Base-by-base conservation (phyloP, 2,888 invertebrate species). In the Hoplodrina blanda region DNA sequence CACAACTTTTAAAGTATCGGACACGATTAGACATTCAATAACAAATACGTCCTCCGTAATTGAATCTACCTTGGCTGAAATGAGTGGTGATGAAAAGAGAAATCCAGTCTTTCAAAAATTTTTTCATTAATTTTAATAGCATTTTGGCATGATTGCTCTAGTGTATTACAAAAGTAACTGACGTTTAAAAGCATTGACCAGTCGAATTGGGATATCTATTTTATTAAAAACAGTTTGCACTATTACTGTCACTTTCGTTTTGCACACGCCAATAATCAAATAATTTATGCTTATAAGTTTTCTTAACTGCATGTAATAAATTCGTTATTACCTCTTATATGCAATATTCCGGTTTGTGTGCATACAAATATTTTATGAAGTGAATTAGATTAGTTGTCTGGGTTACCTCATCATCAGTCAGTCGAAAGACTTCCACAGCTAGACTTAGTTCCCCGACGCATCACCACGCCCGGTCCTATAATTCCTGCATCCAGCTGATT, bases 61-160 rank as follows among this genome's bases (percentile, higher is more conserved):
- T 61, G 33, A 62, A 75, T 63, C 20, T 70, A 52, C n/a, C 59
- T 78, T 64, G 44, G 13, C 4, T 55, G 59, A 30, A 65, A 54
- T 68, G n/a, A 56, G 11, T 33, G 25, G 11, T 33, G 25, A 13
- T 19, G 20, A 69, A 76, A 82, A 84, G 76, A 61, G 84, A 84
- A 85, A 85, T 68, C 67, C 62, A 73, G 49, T 59, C 69, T 78
- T 71, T 78, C 55, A 65, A 71, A 69, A 74, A 69, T 60, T 71
- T n/a, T 59, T 72, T 70, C 65, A 73, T 69, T 44, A 52, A 70
- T 77, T 77, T 83, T 76, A 71, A 85, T 83, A 69, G 69, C 79
- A 53, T 49, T 81, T 74, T 79, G 56, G 73, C 76, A 69, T 83
- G 84, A 81, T 81, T 77, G 77, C 76, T 77, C 69, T 84, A 41